Evolutionary conservation across 2,888 invertebrate species (phyloP), one percentile per base, ranked within the genome.

Genomic region (Andrena haemorrhoa): DNA sequence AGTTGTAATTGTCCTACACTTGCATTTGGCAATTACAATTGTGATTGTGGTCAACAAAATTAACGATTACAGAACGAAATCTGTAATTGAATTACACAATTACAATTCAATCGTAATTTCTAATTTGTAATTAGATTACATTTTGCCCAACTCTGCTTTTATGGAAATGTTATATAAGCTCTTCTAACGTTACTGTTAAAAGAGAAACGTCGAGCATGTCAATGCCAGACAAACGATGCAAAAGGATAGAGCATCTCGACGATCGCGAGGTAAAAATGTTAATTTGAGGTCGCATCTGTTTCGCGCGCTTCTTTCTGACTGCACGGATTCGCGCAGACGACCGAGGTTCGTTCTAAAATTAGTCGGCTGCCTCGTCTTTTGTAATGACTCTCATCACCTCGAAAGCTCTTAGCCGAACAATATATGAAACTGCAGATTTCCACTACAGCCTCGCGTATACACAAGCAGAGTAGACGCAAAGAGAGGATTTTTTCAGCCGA

Each of bases 361-460:
- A 85, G 85, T 80, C 63, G 26, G 56, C 47, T 35, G 71, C 66
- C 75, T 78, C 75, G 75, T 77, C 74, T 47, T 78, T 85, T 85
- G 79, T 85, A 83, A 86, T 73, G 85, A 83, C 83, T 83, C 79
- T 84, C 84, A 83, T 85, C 75, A 56, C 70, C 63, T 35, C 20
- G 78, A 77, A 75, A 77, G 78, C 82, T 74, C 83, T 77, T 60
- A 53, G 33, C 51, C 70, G 63, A 71, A 79, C 75, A 77, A 84
- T 77, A 83, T 73, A 69, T 66, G 76, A 72, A 66, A 81, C 64
- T 41, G 53, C 23, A 69, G 65, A 74, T 75, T 79, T 66, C 70
- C 64, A 16, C 26, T 53, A 29, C 58, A 74, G 31, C n/a, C 72
- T 2, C 31, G 33, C 31, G 53, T 8, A 60, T 16, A 35, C 16